Conservation (phyloP, 1,140 invertebrate species). For the Anastrepha ludens region DNA sequence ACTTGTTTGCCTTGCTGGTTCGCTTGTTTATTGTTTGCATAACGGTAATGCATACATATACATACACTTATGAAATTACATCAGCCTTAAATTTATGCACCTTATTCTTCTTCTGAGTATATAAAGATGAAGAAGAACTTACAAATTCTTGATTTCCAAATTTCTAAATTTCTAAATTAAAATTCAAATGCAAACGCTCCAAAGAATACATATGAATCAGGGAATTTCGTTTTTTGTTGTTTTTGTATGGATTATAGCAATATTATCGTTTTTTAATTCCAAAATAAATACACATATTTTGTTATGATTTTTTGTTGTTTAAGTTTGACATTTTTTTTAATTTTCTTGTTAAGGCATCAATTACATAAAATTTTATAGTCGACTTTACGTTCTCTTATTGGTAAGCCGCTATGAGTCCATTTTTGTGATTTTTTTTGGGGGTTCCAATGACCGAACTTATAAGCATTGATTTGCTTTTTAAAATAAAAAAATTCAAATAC, state of each 20-base stretch:
- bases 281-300: neutral
- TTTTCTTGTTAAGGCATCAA: slow-evolving; percentile 44
- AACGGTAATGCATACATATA: slow-evolving; percentile 20
- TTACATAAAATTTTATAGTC: slow-evolving; percentile 20
- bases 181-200: slow-evolving; percentile 24
- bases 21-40: neutral
- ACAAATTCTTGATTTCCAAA: slow-evolving; percentile 5
- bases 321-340: slow-evolving; percentile 9
- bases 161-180: neutral
- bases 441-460: neutral
- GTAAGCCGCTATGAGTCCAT: too few species aligned
- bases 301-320: neutral
- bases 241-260: neutral
- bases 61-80: slow-evolving; percentile 45
- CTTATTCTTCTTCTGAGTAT: neutral
- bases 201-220: neutral
- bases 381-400: neutral
- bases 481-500: neutral
- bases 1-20: neutral
- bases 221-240: neutral
- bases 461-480: neutral
- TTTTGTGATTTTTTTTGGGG: too few species aligned
- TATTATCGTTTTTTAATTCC: neutral
- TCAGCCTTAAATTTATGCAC: slow-evolving; percentile 52
- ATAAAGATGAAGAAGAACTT: slow-evolving; percentile 40